Base-by-base conservation (phyloP, 2,888 invertebrate species). In the Drosophila longiperda region DNA sequence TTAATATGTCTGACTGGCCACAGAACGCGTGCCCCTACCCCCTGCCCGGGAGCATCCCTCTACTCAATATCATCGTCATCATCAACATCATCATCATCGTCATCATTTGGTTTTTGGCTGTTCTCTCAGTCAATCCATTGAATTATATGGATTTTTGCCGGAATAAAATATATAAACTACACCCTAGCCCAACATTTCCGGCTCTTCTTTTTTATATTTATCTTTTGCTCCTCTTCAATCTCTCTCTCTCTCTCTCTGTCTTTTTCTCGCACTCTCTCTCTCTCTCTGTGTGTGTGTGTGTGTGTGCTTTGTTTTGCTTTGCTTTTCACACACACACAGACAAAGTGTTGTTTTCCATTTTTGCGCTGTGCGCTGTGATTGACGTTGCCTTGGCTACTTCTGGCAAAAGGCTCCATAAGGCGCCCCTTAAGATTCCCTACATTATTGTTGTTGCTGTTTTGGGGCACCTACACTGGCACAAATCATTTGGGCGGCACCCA, bases 401-500 rank as follows among this genome's bases (percentile, higher is more conserved):
- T 63, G 50, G 62, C 75, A 54, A 74, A 64, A 67, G 73, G 71
- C 65, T 70, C 57, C 77, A 50, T 38, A 52, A 53, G 66, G 63
- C 64, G 40, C 57, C 75, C 68, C 75, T 72, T 65, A 82, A 80
- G 82, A 70, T 54, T 64, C 68, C 49, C 38, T 9, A 55, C 29
- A 29, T 26, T 61, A 20, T 32, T 32, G 36, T 26, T 59, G 54
- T 42, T 66, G 57, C 29, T 65, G 52, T 49, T 62, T 53, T 34
- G 65, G 66, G 74, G 80, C 76, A 80, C 75, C 72, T 73, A 80
- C 67, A 69, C 78, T 81, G 77, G 87, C 87, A 86, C 89, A 91
- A 92, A 92, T 91, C 91, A 92, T 91, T 88, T 91, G 92, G 92
- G 92, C 92, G 92, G 92, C 91, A 92, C 91, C 92, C 91, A 78